These are phyloP conservation scores for Caenorhabditis parvicauda DNA, from an alignment of 2,888 invertebrate species.

Conservation along the genomic window DNA sequence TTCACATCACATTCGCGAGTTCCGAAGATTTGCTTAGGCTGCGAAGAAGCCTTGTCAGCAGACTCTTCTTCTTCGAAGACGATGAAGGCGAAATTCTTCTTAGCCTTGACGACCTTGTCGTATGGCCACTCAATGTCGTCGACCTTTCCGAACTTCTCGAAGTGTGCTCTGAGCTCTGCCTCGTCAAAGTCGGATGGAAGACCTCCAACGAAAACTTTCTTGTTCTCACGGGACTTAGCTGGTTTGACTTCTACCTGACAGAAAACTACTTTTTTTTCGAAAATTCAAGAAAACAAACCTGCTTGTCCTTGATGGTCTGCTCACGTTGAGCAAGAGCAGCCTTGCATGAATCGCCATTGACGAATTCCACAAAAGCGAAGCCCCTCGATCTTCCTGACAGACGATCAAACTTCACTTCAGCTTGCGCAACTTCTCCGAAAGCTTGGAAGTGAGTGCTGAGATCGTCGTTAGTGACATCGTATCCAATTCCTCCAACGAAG, in stretches of 20 bases:
- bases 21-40: slow-evolving; percentile 60
- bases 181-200: slow-evolving; percentile 61
- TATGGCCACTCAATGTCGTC: slow-evolving; percentile 63
- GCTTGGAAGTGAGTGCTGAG: slow-evolving; percentile 55
- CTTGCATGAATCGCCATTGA: slow-evolving; percentile 56
- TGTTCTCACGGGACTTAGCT: slow-evolving; percentile 63
- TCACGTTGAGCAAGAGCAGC: slow-evolving; percentile 54
- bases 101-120: slow-evolving; percentile 56
- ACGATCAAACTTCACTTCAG: slow-evolving; percentile 62
- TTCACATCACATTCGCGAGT: slow-evolving; percentile 63
- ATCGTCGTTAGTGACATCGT: slow-evolving; percentile 61
- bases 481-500: slow-evolving; percentile 63
- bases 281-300: slow-evolving; percentile 29
- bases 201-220: slow-evolving; percentile 63
- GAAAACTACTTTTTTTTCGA: too few species aligned
- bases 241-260: slow-evolving; percentile 61
- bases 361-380: slow-evolving; percentile 63
- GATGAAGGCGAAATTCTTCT: slow-evolving; percentile 63
- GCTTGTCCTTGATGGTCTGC: slow-evolving; percentile 59
- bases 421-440: slow-evolving; percentile 59
- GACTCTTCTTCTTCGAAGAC: slow-evolving; percentile 63
- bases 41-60: slow-evolving; percentile 58
- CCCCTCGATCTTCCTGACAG: slow-evolving; percentile 61
- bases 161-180: slow-evolving; percentile 58
- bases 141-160: slow-evolving; percentile 61